phyloP scores from a whole-genome alignment of 1,140 invertebrate species.

The Drosophila quadrilineata region DNA sequence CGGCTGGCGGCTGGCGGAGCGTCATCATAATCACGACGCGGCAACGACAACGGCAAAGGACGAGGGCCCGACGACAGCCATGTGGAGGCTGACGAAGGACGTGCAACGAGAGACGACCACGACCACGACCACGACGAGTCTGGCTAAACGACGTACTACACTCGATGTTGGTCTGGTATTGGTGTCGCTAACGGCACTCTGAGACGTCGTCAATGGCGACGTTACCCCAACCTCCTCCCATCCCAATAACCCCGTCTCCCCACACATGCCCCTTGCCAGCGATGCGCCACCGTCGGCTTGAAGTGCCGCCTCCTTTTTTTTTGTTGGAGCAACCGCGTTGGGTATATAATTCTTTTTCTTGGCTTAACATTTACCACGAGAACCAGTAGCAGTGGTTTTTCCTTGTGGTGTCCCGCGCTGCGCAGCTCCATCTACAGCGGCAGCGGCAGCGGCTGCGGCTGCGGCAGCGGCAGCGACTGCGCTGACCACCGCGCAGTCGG shows the following conservation, averaged over 20 bases:
- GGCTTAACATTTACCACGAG: slow-evolving; percentile 81
- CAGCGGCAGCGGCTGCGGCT: slow-evolving; percentile 17
- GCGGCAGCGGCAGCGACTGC: slow-evolving; percentile 6
- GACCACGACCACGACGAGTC: slow-evolving; percentile 6
- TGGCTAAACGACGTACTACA: too few relatives aligned
- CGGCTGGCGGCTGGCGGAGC: slow-evolving; percentile 50
- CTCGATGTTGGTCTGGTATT: too few relatives aligned
- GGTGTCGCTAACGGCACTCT: too few relatives aligned
- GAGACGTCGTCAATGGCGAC: too few relatives aligned
- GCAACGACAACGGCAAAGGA: slow-evolving; percentile 42
- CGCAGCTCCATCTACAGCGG: too few relatives aligned
- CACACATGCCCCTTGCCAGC: too few relatives aligned
- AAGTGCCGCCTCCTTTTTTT: slow-evolving; percentile 42
- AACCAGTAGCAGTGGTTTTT: slow-evolving; percentile 81
- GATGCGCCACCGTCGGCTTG: too few relatives aligned
- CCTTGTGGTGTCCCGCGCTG: slow-evolving; percentile 55
- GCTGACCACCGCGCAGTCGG: too few relatives aligned
- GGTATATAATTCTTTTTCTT: slow-evolving; percentile 71
- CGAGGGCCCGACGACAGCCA: slow-evolving; percentile 10
- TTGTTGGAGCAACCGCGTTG: slow-evolving; percentile 35
- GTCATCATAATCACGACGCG: slow-evolving; percentile 72
- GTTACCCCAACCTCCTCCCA: too few relatives aligned
- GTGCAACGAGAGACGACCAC: background rate
- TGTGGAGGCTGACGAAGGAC: slow-evolving; percentile 5
- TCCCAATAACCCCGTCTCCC: too few relatives aligned